Evolutionary conservation across 2,797 vertebrate genomes (phyloP), one percentile per base, ranked within the genome.

Genomic region (Artibeus jamaicensis): DNA sequence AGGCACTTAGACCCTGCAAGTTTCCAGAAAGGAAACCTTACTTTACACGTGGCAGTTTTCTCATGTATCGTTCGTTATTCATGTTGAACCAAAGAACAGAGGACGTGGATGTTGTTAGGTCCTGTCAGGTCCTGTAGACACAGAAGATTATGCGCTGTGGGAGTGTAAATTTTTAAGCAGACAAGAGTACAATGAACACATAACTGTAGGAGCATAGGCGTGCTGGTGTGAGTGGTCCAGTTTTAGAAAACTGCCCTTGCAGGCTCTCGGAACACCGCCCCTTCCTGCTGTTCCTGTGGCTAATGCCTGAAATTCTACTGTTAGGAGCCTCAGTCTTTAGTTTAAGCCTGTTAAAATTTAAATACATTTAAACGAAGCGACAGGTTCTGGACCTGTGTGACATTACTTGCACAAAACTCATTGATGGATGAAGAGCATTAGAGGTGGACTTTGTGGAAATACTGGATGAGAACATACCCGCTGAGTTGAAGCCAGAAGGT

Each of bases 361-460:
- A 44, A 53, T 32, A 21, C 39, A 12, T 44, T 67, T 39, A 70
- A 14, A 50, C 46, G 9, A 44, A 65, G 42, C 18, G 67, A 37
- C 19, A 8, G 9, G 5, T 74, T 92, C 19, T 32, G 24, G 44
- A 50, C 34, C 59, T 73, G 1, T 92, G 34, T 59, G 12, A 6
- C 18, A 22, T 67, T 67, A 39, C 34, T 70, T 86, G 8, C 65
- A 32, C 29, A 22, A 82, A 88, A 42, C 82, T 21, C n/a, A 10
- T 53, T 67, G 53, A 42, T 4, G 68, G 50, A 68, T 85, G n/a
- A 29, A 59, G 26, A 29, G 57, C 26, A 29, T 59, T 29, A 73
- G 50, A 68, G 88, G n/a, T 70, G 88, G 32, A 57, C 44, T 93
- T 82, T 37, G 50, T 57, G 91, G 89, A 95, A 86, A n/a, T 76